Conservation (phyloP, 92 coral and sea anemone species). For the Epizoanthus rinbou region DNA sequence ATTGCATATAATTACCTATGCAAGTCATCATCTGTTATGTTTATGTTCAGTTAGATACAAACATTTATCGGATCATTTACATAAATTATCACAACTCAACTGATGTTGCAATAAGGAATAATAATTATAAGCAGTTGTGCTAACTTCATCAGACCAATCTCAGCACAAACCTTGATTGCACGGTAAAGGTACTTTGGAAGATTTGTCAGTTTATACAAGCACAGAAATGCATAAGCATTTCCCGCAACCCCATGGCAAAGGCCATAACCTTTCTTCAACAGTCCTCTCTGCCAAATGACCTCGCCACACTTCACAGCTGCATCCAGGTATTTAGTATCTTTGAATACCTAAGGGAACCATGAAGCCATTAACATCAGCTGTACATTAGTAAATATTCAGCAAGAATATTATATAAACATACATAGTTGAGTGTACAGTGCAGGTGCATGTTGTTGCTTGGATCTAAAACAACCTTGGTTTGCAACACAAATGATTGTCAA, state of each 20-base stretch:
- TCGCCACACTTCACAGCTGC: slow-evolving; percentile 90
- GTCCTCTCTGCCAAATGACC: slow-evolving; percentile 87
- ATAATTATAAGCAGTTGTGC: no score
- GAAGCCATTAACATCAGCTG: background rate
- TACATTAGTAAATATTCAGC: background rate
- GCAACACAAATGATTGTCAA: no score
- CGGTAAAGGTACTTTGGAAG: slow-evolving; percentile 74
- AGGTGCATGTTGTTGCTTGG: no score
- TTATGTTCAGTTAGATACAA: no score
- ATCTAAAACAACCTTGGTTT: no score
- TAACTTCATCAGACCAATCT: no score
- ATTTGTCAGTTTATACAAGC: slow-evolving; percentile 80
- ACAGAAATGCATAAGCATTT: slow-evolving; percentile 86
- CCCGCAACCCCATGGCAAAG: slow-evolving; percentile 98
- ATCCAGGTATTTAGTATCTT: slow-evolving; percentile 76
- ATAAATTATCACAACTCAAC: background rate
- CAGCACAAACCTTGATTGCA: slow-evolving; percentile 70
- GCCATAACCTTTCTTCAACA: slow-evolving; percentile 95
- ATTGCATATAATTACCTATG: no score
- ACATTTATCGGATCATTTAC: background rate
- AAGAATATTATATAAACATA: no score
- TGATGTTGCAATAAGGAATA: background rate
- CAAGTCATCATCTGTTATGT: no score
- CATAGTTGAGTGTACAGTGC: no score
- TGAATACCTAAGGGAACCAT: slow-evolving; percentile 65